phyloP scores from a whole-genome alignment of 2,888 invertebrate species.

The Caenorhabditis sp. region DNA sequence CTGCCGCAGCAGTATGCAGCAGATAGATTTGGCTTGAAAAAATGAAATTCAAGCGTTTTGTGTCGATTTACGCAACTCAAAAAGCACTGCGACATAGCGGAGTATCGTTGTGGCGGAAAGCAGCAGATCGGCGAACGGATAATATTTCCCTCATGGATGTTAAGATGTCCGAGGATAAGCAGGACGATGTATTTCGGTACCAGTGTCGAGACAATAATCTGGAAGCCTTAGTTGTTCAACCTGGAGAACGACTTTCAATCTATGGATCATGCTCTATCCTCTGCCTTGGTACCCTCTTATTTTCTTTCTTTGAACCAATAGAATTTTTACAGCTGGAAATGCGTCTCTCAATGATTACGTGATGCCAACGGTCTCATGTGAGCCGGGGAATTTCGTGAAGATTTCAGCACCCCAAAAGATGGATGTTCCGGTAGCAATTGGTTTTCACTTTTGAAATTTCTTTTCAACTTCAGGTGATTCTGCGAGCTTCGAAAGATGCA shows the following conservation, averaged over 20 bases:
- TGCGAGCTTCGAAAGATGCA: conserved; percentile 26
- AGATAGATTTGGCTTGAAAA: no score
- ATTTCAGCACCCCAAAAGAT: conserved; percentile 57
- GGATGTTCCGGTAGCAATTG: conserved; percentile 48
- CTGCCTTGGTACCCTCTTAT: conserved; percentile 44
- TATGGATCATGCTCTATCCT: conserved; percentile 59
- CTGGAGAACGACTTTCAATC: conserved; percentile 52
- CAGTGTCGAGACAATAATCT: conserved; percentile 48
- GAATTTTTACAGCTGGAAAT: conserved; percentile 45
- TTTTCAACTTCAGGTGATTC: conserved; percentile 27
- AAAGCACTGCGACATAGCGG: no score
- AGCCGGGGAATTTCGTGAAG: conserved; percentile 34
- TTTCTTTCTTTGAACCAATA: neutral
- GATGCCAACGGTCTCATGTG: conserved; percentile 49
- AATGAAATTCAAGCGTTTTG: no score
- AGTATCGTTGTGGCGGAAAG: no score
- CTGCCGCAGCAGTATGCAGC: no score
- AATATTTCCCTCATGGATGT: no score
- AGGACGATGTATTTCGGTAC: conserved; percentile 29
- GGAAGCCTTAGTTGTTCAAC: conserved; percentile 45
- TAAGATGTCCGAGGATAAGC: neutral
- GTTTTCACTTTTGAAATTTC: neutral
- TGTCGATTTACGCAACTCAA: no score
- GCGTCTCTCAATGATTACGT: conserved; percentile 53
- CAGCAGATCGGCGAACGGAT: no score